Evolutionary conservation across 2,797 vertebrate genomes (phyloP), one percentile per base, ranked within the genome.

Genomic region (Macroramphosus scolopax): DNA sequence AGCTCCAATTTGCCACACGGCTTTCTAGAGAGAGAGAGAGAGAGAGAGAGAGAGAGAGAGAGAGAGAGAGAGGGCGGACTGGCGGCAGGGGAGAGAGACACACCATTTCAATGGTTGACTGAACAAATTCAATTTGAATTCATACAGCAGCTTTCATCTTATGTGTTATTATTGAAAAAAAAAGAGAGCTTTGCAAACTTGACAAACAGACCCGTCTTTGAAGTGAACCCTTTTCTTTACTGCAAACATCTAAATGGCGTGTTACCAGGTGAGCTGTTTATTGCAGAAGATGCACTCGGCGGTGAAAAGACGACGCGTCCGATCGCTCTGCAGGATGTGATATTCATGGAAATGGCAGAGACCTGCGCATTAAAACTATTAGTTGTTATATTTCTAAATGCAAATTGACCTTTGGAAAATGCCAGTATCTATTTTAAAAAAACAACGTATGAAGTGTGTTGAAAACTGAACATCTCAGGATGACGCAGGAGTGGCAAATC

Each of bases 41-140:
- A 30, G 35, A n/a, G 13, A 26, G 53, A 18, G 20, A n/a, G n/a
- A n/a, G n/a, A n/a, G n/a, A n/a, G n/a, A n/a, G n/a, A n/a, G 42
- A 17, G 45, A 16, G 30, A 17, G 45, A 4, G 60, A 17, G 29
- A 14, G 61, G 65, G 57, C 34, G 63, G 73, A 77, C 67, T 43
- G 30, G 66, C 64, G 70, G 64, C 43, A 60, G 68, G 48, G 62
- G 58, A 77, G 64, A 76, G 66, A 73, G 71, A 82, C 75, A 81
- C 85, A 84, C 64, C 53, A 33, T 85, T 90, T 90, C 84, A 89
- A 88, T 87, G 83, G 85, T 87, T 83, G 87, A 83, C 78, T 87
- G 84, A 88, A 87, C 86, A 90, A 88, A 90, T 90, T 86, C 77
- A 87, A 90, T 90, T 85, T 84, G 75, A 89, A 89, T 89, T 89